Evolutionary conservation across 53 echinoderm and acorn worm species (phyloP).

Genomic region (Astropecten irregularis): DNA sequence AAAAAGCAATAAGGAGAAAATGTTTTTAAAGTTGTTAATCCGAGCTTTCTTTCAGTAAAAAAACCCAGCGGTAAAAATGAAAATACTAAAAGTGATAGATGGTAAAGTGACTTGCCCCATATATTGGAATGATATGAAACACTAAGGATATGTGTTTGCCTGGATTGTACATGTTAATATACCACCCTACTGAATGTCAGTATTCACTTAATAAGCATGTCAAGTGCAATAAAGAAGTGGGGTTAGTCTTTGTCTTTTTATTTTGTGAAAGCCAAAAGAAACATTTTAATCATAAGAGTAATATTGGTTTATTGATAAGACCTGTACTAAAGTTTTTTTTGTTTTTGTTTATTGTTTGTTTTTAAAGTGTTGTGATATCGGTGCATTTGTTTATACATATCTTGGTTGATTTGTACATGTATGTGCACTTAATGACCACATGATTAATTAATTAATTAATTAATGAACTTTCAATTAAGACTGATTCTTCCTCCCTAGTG

Average conservation of each 20-base stretch:
- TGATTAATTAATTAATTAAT: no score
- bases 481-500: not conserved
- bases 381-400: no score
- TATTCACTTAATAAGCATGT: constrained; percentile 48
- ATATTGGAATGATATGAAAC: not conserved
- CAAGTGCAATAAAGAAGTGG: constrained; percentile 48
- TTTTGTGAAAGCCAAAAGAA: not conserved
- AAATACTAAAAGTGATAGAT: not conserved
- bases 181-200: constrained; percentile 26
- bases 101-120: not conserved
- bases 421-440: constrained; percentile 40
- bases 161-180: constrained; percentile 21
- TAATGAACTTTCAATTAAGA: no score
- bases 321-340: constrained; percentile 31
- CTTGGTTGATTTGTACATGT: constrained; percentile 50
- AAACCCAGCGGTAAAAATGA: not conserved
- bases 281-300: constrained; percentile 11
- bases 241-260: constrained; percentile 14
- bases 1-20: constrained; percentile 6
- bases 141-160: constrained; percentile 10
- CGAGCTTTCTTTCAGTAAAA: not conserved
- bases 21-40: not conserved
- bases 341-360: not conserved
- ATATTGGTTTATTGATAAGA: constrained; percentile 37
- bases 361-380: constrained; percentile 10